Evolutionary conservation across 2,113 vertebrate genomes (phyloP).

Genomic region (Cricetomys ansorgei): DNA sequence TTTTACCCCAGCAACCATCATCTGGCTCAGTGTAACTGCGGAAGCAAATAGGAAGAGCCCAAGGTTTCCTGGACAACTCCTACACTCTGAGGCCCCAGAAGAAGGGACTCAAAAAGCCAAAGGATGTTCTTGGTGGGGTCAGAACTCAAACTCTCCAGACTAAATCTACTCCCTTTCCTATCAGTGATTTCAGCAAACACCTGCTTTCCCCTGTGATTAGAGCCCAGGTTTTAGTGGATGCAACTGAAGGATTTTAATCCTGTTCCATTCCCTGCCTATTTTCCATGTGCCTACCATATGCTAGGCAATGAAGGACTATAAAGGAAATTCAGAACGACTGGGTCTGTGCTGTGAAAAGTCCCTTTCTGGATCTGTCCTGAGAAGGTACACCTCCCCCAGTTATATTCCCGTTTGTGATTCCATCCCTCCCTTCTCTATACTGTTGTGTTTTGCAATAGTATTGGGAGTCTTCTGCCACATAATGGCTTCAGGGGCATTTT

Average conservation of each 20-base stretch:
- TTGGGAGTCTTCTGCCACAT: neutral
- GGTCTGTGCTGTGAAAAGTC: slow-evolving; percentile 28
- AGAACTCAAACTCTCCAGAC: neutral
- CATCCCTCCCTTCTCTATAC: neutral
- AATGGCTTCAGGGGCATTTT: neutral
- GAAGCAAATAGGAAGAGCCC: neutral
- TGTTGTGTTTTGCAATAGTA: neutral
- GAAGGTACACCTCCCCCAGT: neutral
- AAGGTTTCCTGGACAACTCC: neutral
- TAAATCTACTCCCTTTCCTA: neutral
- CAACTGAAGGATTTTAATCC: neutral
- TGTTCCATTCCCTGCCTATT: neutral
- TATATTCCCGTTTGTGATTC: neutral
- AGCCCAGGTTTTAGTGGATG: neutral
- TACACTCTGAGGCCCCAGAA: neutral
- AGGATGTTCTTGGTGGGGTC: neutral
- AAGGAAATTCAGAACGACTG: slow-evolving; percentile 27
- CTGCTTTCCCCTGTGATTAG: neutral
- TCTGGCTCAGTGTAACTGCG: neutral
- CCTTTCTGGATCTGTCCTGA: neutral
- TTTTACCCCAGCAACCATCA: neutral
- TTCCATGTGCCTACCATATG: slow-evolving; percentile 20
- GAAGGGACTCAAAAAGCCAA: neutral
- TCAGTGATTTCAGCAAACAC: neutral
- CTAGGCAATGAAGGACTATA: slow-evolving; percentile 47